These are phyloP conservation scores for Phyllostomus hastatus DNA, from an alignment of 2,113 vertebrate genomes.

Conservation along the genomic window DNA sequence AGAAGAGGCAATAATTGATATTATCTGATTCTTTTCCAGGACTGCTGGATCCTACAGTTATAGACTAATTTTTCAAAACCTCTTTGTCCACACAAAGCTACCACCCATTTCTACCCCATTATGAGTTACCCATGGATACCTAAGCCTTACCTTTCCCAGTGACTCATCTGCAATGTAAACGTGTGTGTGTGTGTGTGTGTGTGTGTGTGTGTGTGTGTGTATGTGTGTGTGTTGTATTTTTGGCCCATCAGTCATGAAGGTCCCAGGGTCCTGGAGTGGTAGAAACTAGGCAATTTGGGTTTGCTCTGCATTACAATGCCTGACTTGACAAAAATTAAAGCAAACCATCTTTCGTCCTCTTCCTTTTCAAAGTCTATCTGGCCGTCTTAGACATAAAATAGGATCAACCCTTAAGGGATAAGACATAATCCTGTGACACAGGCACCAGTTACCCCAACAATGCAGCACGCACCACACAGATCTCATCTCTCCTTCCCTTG, in stretches of 20 bases:
- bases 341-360: background rate
- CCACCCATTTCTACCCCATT: background rate
- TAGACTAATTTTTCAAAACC: background rate
- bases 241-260: background rate
- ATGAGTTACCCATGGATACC: background rate
- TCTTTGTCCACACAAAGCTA: background rate
- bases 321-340: constrained; percentile 15
- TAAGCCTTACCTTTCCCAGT: background rate
- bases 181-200: too few species aligned
- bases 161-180: background rate
- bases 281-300: background rate
- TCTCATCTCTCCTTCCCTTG: background rate
- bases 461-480: background rate
- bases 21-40: background rate
- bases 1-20: background rate
- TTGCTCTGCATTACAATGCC: background rate
- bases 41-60: background rate
- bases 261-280: background rate
- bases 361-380: background rate
- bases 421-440: background rate
- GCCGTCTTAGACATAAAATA: background rate
- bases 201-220: background rate
- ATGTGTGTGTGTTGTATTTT: background rate
- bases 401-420: background rate
- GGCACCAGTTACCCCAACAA: background rate